Evolutionary conservation across 2,888 invertebrate species (phyloP).

Genomic region (Cephus spinipes): DNA sequence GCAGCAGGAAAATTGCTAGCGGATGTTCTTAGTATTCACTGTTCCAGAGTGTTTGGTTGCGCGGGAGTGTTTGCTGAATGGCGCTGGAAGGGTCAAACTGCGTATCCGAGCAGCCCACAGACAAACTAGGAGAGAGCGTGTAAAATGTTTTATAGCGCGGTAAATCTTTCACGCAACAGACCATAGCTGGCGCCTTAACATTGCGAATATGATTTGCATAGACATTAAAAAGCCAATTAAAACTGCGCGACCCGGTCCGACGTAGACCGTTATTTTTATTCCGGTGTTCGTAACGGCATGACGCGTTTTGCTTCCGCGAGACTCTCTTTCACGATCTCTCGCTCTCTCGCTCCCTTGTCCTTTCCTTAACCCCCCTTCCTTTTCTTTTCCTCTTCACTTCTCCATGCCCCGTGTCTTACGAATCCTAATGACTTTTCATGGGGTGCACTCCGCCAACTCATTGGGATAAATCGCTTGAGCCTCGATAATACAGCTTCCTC

Average conservation of each 20-base stretch:
- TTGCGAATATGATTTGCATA: constrained; percentile 48
- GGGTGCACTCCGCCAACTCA: too few relatives aligned
- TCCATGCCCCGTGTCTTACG: not conserved
- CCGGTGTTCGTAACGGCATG: too few relatives aligned
- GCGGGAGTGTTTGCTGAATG: too few relatives aligned
- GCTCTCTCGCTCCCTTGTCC: constrained; percentile 4
- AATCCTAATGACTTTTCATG: not conserved
- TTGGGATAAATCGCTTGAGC: too few relatives aligned
- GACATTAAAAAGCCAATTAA: constrained; percentile 51
- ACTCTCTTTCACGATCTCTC: constrained; percentile 13
- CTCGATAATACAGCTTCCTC: too few relatives aligned
- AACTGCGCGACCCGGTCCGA: constrained; percentile 24
- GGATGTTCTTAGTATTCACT: too few relatives aligned
- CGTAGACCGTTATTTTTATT: not conserved
- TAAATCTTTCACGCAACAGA: constrained; percentile 44
- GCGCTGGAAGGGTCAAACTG: too few relatives aligned
- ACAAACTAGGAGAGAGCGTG: constrained; percentile 27
- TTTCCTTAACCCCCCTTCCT: not conserved
- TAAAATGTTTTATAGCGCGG: constrained; percentile 46
- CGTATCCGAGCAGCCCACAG: too few relatives aligned
- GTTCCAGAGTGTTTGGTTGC: too few relatives aligned
- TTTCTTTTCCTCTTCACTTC: not conserved
- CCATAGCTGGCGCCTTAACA: constrained; percentile 26
- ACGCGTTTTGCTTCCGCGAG: constrained; percentile 10
- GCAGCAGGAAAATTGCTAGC: too few relatives aligned